Base-by-base conservation (phyloP, 2,888 invertebrate genomes). In the Bombylius discolor region DNA sequence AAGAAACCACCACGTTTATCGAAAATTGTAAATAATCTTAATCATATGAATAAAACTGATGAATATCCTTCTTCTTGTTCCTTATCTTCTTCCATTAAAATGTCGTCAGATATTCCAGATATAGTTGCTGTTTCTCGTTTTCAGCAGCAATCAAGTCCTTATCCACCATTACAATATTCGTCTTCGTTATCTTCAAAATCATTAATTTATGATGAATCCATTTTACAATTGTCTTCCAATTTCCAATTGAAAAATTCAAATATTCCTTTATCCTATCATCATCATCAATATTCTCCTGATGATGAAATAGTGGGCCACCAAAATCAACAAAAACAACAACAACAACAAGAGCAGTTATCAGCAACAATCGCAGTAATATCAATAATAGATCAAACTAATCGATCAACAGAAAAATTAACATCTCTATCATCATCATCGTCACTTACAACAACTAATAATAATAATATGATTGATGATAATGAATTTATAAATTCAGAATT, bases 401-500 rank as follows among this genome's bases (percentile, higher is more conserved):
- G 3, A 23, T 11, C 39, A 42, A 11, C 36, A 9, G 36, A 36
- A 36, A 36, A 36, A 36, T 36, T 9, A 52, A 45, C 51, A 52
- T 47, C 47, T 45, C 13, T 45, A 48, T 52, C 56, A 47, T 48
- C 56, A 53, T 49, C 50, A 31, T 56, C 53, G 42, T 53, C 56
- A 39, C 47, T 49, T 51, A 50, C 53, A 52, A 42, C 11, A 42
- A 11, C 39, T 42, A 42, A 42, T 3, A 11, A 11, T 42, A 8
- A 8, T 8, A 42, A 11, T 8, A 42, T 42, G 7, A 42, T 42
- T 42, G 11, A 42, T 42, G 39, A 50, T 58, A 61, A 53, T 52
- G 89, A 88, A 75, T 89, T 89, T 75, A 80, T 84, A 67, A 84
- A 82, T 69, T 86, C 88, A 51, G 88, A 90, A 72, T 89, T 84